phyloP scores from a whole-genome alignment of 1,140 invertebrate genomes.

The honey bee (Apis mellifera) region DNA sequence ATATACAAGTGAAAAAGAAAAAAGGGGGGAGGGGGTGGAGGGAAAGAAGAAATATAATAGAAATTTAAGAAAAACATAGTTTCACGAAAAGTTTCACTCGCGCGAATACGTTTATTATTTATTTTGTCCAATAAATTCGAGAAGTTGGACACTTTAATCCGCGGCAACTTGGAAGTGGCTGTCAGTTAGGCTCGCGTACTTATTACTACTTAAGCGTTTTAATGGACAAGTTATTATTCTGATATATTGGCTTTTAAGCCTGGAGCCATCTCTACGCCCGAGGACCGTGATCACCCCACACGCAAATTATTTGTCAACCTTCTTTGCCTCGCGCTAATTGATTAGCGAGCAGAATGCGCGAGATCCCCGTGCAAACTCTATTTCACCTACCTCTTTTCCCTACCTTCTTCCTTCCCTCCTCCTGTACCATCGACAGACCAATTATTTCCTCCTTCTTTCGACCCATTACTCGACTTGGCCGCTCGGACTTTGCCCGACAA shows the following conservation, averaged over 20 bases:
- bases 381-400: not conserved
- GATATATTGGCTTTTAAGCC: constrained; percentile 76
- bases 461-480: not conserved
- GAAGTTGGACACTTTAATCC: constrained; percentile 79
- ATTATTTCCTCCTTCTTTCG: not conserved
- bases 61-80: not conserved
- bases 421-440: not conserved
- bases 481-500: no score
- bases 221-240: constrained; percentile 80
- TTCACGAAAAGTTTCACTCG: constrained; percentile 29
- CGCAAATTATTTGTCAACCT: constrained; percentile 52
- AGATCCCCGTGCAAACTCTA: not conserved
- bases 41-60: no score
- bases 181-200: constrained; percentile 76
- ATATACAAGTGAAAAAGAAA: no score
- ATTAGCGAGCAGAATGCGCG: constrained; percentile 17
- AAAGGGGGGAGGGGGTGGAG: no score
- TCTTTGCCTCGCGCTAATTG: constrained; percentile 51
- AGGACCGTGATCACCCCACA: constrained; percentile 40
- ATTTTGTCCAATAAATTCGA: constrained; percentile 72
- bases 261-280: constrained; percentile 29
- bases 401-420: not conserved
- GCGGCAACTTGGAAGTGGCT: constrained; percentile 73
- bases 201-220: constrained; percentile 79
- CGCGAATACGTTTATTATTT: constrained; percentile 60